Evolutionary conservation across 2,888 invertebrate species (phyloP), one percentile per base, ranked within the genome.

Genomic region (Ceramica pisi): DNA sequence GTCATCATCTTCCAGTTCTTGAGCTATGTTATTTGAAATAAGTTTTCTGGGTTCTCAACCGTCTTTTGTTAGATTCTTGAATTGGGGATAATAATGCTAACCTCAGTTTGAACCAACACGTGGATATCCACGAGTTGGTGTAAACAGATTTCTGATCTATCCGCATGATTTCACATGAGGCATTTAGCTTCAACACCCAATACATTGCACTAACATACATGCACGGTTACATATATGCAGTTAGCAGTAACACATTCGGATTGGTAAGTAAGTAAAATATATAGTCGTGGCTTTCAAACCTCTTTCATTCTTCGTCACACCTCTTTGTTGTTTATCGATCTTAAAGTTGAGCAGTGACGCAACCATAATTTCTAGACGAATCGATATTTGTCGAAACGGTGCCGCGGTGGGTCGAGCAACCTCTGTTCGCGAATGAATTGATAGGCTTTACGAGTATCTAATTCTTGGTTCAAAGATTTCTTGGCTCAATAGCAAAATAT

Each of bases 281-380:
- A 46, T 23, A 16, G 31, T 23, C 16, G 50, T 41, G 21, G 41
- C n/a, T 31, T 67, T n/a, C 1, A 41, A 46, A 38, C 7, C 14
- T 38, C 9, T 19, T n/a, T 51, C 38, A 31, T 51, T 53, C 21
- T 48, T 26, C 38, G 51, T 46, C 7, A 70, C 41, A 35, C 12
- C 12, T 51, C 19, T 57, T 38, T 41, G 10, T 26, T 59, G 41
- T 38, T 21, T 16, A 21, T 48, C 16, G 59, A 70, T 48, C 38
- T 68, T 23, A 46, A 1, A 16, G 70, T 46, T 41, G 9, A 50
- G 21, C 23, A 31, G 14, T 61, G 60, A 78, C 23, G 73, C 55
- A 74, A 74, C 48, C 14, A 16, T 0, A 55, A 78, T 71, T 74
- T 74, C 71, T 55, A 78, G 78, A 61, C 23, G 48, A 50, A 60